These are phyloP conservation scores for Euclidia mi DNA, from an alignment of 2,888 invertebrate species.

Conservation along the genomic window DNA sequence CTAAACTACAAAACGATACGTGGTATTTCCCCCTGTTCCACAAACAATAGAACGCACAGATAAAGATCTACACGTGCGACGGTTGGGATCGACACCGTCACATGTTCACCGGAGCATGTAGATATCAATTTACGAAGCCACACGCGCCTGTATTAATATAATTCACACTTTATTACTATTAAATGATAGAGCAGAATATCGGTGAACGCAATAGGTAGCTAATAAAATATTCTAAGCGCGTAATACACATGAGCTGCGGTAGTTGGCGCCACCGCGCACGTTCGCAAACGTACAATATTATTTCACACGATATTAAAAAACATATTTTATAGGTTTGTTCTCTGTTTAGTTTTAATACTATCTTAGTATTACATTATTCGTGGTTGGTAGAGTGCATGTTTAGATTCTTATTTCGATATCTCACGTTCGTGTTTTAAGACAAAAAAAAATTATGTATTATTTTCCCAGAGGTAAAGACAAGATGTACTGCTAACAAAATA, in stretches of 20 bases:
- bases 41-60: too few species aligned
- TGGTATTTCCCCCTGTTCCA: too few species aligned
- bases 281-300: conserved; percentile 23
- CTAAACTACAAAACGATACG: too few species aligned
- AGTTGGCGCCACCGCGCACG: conserved; percentile 25
- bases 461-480: too few species aligned
- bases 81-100: neutral
- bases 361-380: too few species aligned
- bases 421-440: too few species aligned
- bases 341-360: conserved; percentile 7
- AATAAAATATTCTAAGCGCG: conserved; percentile 42
- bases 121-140: conserved; percentile 2
- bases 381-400: too few species aligned
- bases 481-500: too few species aligned
- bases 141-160: conserved; percentile 6
- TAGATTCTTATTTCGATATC: too few species aligned
- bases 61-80: too few species aligned
- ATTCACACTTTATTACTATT: conserved; percentile 27
- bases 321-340: conserved; percentile 34
- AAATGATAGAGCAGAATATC: conserved; percentile 11
- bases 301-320: conserved; percentile 39
- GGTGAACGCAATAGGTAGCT: conserved; percentile 32
- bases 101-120: conserved; percentile 1
- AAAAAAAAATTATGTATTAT: too few species aligned
- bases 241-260: conserved; percentile 27